Evolutionary conservation across 2,113 vertebrate species (phyloP).

Genomic region (Pleuronectes platessa): DNA sequence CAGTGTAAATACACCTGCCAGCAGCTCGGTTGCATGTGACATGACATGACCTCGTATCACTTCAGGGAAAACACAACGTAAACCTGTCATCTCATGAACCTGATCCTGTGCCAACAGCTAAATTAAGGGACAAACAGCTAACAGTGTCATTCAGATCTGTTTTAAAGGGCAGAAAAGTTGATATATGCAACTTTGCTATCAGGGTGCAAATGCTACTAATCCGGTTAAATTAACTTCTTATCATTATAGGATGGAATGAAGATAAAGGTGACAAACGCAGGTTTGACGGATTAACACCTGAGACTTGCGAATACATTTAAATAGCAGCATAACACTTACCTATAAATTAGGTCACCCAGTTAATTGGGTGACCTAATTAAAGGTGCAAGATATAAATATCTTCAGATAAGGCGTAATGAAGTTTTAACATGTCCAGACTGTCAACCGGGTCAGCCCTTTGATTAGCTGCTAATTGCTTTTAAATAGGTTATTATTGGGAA

Average conservation of each 20-base stretch:
- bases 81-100: not conserved
- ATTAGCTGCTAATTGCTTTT: slow-evolving; percentile 33
- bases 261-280: slow-evolving; percentile 6
- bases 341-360: slow-evolving; percentile 26
- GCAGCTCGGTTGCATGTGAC: not conserved
- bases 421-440: slow-evolving; percentile 27
- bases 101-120: not conserved
- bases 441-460: slow-evolving; percentile 22
- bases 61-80: not conserved
- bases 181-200: not conserved
- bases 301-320: slow-evolving; percentile 13
- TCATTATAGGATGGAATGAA: not conserved
- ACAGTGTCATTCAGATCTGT: not conserved
- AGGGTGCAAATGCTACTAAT: not conserved
- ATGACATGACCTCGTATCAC: not conserved
- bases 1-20: not conserved
- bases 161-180: slow-evolving; percentile 6
- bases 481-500: slow-evolving; percentile 15
- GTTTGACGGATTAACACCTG: slow-evolving; percentile 30
- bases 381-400: slow-evolving; percentile 27
- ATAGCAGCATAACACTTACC: slow-evolving; percentile 7
- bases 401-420: slow-evolving; percentile 17
- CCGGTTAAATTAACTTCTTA: slow-evolving; percentile 17
- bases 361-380: slow-evolving; percentile 52
- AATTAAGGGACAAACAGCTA: not conserved